A percentile compares a stretch with the other conserved stretches of the same genome.
phyloP scores from a whole-genome alignment of 1,140 invertebrate genomes.

The Callitettix versicolor region DNA sequence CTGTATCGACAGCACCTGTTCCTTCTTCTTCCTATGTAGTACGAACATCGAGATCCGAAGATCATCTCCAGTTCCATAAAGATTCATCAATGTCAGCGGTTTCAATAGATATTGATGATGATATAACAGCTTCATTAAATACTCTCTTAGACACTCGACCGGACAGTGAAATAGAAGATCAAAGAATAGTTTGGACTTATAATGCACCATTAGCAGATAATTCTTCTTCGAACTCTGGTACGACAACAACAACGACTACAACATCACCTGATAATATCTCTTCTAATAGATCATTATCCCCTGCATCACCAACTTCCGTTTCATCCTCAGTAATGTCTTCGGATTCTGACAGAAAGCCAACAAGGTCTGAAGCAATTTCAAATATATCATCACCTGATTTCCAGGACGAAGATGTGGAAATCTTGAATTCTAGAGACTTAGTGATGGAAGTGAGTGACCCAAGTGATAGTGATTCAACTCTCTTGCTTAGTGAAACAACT shows the following conservation, averaged over 20 bases:
- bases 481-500: constrained; percentile 33
- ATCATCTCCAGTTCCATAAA: constrained; percentile 55
- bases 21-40: constrained; percentile 23
- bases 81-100: constrained; percentile 65
- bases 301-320: constrained; percentile 69
- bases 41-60: constrained; percentile 71
- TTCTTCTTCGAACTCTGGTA: not conserved
- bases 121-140: constrained; percentile 83
- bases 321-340: constrained; percentile 77
- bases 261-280: constrained; percentile 29
- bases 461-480: constrained; percentile 67
- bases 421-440: constrained; percentile 52
- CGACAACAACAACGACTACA: constrained; percentile 4
- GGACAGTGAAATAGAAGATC: constrained; percentile 28
- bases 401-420: constrained; percentile 59
- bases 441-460: constrained; percentile 74
- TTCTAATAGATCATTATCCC: constrained; percentile 52
- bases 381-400: constrained; percentile 81
- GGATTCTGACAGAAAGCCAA: constrained; percentile 36
- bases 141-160: constrained; percentile 70
- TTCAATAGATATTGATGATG: constrained; percentile 84
- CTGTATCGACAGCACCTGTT: constrained; percentile 13
- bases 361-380: constrained; percentile 60
- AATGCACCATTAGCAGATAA: constrained; percentile 50
- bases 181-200: constrained; percentile 82